Base-by-base conservation (phyloP, 2,113 vertebrate genomes). In the Pituophis catenifer region DNA sequence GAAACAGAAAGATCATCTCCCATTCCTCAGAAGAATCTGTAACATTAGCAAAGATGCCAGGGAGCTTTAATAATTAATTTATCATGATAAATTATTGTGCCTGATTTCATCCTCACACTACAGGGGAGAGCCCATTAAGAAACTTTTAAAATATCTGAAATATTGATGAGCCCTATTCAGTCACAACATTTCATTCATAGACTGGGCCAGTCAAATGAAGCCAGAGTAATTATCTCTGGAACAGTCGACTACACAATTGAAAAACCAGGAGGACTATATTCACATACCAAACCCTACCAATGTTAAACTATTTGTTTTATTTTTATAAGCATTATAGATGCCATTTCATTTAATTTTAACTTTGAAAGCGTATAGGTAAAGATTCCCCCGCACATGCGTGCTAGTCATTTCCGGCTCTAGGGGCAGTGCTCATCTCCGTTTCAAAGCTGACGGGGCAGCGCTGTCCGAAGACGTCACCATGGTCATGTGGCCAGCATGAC, bases 121-220 rank as follows among this genome's bases (percentile, higher is more conserved):
- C 57, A 62, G 81, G 89, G 75, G 75, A 92, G 50, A 92, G 29
- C 53, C 53, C 33, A 90, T 90, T 90, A 86, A 88, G 57, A 94
- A 86, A 92, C 89, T 94, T 94, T 90, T 90, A 86, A 90, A 94
- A 92, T 75, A 90, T 90, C 89, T 93, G 81, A 93, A 93, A 93
- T 93, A 93, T 93, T 93, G 89, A 93, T 93, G 89, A 87, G 57
- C 29, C 29, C 13, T 54, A n/a, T 86, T 93, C 48, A 53, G 92
- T 58, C 92, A 65, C 48, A 93, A 54, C 48, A 65, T 87, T 87
- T 90, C 89, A 90, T 93, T 87, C 92, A 54, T 44, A 54, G n/a
- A 44, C 29, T 8, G 11, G n/a, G 38, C n/a, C 92, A 87, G 21
- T 86, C 21, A 17, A 53, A 86, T 54, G 54, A 87, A 26, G n/a